phyloP scores from a whole-genome alignment of 2,113 vertebrate species.

The Saccopteryx bilineata region DNA sequence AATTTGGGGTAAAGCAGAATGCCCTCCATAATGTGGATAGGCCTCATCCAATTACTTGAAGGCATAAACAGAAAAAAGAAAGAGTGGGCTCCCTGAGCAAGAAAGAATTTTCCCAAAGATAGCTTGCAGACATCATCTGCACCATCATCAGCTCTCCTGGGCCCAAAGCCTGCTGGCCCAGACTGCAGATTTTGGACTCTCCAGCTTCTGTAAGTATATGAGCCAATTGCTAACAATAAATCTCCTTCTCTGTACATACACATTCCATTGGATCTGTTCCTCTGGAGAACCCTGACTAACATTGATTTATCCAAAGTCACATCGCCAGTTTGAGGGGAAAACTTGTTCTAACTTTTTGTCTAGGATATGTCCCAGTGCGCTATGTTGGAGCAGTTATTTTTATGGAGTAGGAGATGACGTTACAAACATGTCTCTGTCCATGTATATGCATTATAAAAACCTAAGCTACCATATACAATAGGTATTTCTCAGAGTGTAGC shows the following conservation, averaged over 20 bases:
- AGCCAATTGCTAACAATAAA: background rate
- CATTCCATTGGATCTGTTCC: background rate
- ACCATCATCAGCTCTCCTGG: background rate
- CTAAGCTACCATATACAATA: background rate
- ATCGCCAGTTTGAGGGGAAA: background rate
- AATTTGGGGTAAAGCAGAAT: background rate
- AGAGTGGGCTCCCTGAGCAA: background rate
- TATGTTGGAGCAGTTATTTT: background rate
- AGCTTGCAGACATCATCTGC: background rate
- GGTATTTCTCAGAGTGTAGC: background rate
- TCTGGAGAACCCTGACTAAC: background rate
- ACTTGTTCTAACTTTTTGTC: background rate
- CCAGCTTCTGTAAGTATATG: background rate
- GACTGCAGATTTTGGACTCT: background rate
- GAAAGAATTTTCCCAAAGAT: background rate
- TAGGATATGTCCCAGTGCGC: background rate
- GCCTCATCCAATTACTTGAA: background rate
- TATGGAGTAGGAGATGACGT: background rate
- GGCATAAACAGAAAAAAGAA: background rate
- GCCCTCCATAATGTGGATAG: background rate
- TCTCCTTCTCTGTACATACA: background rate
- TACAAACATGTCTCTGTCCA: background rate
- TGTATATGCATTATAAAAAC: background rate
- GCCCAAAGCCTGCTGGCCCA: background rate
- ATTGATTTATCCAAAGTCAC: constrained; percentile 29